Conservation (phyloP, 2,888 invertebrate species). For the Lithophane semibrunnea region DNA sequence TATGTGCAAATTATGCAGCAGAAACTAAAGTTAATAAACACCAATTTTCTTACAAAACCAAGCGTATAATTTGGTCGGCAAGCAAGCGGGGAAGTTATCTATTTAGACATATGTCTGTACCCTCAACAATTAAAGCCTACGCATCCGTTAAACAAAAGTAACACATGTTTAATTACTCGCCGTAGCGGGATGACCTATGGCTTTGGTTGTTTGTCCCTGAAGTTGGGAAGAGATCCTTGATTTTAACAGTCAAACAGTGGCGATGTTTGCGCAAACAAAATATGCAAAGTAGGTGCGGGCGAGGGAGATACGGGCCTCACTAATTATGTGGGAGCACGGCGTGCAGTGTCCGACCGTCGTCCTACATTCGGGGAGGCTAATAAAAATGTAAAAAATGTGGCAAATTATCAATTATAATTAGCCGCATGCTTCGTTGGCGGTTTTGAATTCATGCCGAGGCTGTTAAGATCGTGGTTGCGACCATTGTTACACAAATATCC, state of each 20-base stretch:
- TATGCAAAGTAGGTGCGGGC: slow-evolving; percentile 89
- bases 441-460: slow-evolving; percentile 55
- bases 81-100: slow-evolving; percentile 48
- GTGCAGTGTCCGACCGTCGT: slow-evolving; percentile 80
- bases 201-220: slow-evolving; percentile 76
- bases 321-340: slow-evolving; percentile 89
- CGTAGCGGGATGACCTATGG: slow-evolving; percentile 75
- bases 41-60: slow-evolving; percentile 31
- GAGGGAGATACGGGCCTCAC: slow-evolving; percentile 84
- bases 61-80: slow-evolving; percentile 37
- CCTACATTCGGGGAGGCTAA: slow-evolving; percentile 85
- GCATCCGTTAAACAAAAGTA: slow-evolving; percentile 67
- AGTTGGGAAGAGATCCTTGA: slow-evolving; percentile 84
- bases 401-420: slow-evolving; percentile 89
- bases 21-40: slow-evolving; percentile 30
- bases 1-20: slow-evolving; percentile 27
- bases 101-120: slow-evolving; percentile 37
- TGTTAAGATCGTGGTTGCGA: slow-evolving; percentile 38
- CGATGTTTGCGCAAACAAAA: slow-evolving; percentile 88
- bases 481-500: slow-evolving; percentile 48
- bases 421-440: slow-evolving; percentile 69
- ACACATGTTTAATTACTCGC: slow-evolving; percentile 74
- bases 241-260: slow-evolving; percentile 88
- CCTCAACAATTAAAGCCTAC: slow-evolving; percentile 58
- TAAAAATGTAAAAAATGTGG: slow-evolving; percentile 87